Base-by-base conservation (phyloP, 2,888 invertebrate species). In the Drosophila setosimentum region DNA sequence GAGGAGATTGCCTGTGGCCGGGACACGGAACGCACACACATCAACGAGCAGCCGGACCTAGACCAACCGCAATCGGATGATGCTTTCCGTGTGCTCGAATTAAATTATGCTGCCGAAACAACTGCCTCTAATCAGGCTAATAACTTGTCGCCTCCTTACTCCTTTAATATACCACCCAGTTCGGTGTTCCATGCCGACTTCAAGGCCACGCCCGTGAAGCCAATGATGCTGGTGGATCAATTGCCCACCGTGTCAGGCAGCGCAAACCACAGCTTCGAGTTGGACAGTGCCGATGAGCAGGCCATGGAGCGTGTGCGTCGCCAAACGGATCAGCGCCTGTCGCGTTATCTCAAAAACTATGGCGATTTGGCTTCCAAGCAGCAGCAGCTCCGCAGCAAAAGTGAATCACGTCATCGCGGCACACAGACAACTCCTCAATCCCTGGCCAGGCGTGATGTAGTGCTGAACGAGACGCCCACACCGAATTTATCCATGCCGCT, bases 401-500 rank as follows among this genome's bases (percentile, higher is more conserved):
- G 89, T 33, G 90, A 88, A n/a, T 82, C 90, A 2, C 86, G 87
- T 5, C 77, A 91, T 68, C 87, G 91, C 2, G 88, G 92, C 53
- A 93, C 93, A 35, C 92, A 93, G 75, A 92, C 92, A 4, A 91
- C 85, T 3, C 91, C 92, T 0, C 79, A 83, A 7, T 78, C 84
- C 2, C 65, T 83, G 16, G 89, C 78, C 1, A 80, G 92, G 8
- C 81, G 92, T 8, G 92, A 92, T 80, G 80, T 92, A 40, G 92
- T 92, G 4, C 68, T 92, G 57, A 82, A 80, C 13, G 91, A 91
- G 55, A 50, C 79, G 2, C 57, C 75, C 16, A 76, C 94, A 93
- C 88, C 91, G 24, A 92, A 94, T 48, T 91, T 95, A 40, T 95
- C 95, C 1, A 95, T 95, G 89, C 96, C 96, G 0, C 93, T 96